Percentiles rank a stretch among this genome's conserved stretches.
These are phyloP conservation scores for Muricea muricata DNA, from an alignment of 92 coral and sea anemone genomes.

Conservation along the genomic window DNA sequence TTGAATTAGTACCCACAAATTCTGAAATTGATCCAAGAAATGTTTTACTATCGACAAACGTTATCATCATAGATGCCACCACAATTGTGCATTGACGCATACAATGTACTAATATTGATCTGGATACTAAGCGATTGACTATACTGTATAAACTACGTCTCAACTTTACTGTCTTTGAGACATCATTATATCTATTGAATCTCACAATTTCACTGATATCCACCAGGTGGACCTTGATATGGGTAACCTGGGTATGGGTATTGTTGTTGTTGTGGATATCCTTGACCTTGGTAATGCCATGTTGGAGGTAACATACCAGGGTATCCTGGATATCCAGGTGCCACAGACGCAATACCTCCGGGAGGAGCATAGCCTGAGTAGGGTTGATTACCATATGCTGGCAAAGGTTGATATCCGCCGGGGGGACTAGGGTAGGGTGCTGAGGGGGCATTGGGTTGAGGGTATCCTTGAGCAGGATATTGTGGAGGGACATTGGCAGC, in stretches of 20 bases:
- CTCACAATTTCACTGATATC: conserved; percentile 7
- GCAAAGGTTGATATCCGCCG: conserved; percentile 84
- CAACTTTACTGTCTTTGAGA: background rate
- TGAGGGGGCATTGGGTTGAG: conserved; percentile 59
- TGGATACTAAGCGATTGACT: background rate
- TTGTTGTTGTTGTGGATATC: conserved; percentile 59
- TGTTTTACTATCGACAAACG: no score
- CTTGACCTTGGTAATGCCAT: conserved; percentile 77
- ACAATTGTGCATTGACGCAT: background rate
- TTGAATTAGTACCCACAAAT: no score
- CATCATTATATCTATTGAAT: background rate
- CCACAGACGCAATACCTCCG: conserved; percentile 71
- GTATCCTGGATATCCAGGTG: conserved; percentile 63
- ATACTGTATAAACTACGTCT: background rate
- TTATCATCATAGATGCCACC: background rate
- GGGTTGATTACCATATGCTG: conserved; percentile 87
- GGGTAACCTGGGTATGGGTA: conserved; percentile 43
- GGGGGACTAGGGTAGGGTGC: conserved; percentile 52
- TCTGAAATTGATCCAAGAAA: no score
- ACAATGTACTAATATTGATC: background rate
- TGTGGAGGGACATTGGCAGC: conserved; percentile 52
- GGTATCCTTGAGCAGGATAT: conserved; percentile 41
- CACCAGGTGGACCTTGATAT: conserved; percentile 14
- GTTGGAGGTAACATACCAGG: conserved; percentile 72
- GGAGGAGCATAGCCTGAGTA: conserved; percentile 85